phyloP scores from a whole-genome alignment of 2,888 invertebrate species.

The Sarcophaga rosellei region DNA sequence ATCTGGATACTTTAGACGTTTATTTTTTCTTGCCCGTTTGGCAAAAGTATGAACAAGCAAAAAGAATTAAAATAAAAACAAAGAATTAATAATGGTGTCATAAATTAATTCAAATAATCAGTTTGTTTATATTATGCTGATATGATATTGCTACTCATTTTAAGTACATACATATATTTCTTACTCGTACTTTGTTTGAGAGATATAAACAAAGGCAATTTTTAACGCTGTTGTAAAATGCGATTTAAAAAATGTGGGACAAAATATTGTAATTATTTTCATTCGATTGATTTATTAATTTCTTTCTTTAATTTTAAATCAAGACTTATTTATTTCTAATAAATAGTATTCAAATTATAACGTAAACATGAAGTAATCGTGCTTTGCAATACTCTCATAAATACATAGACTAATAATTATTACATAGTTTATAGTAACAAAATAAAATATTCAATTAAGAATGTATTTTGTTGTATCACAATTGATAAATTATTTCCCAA shows the following conservation, averaged over 20 bases:
- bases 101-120: constrained; percentile 77
- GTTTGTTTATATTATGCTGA: constrained; percentile 55
- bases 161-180: constrained; percentile 1
- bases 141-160: constrained; percentile 32
- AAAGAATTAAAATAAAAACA: background rate
- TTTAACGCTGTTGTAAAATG: no score
- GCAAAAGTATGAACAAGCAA: background rate
- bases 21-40: background rate
- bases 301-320: no score
- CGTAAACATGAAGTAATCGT: no score
- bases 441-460: constrained; percentile 16
- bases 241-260: no score
- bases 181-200: no score
- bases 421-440: background rate
- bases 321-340: no score
- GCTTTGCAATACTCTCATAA: constrained; percentile 21
- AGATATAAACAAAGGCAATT: no score
- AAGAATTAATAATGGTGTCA: constrained; percentile 64
- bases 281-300: background rate
- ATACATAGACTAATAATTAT: background rate
- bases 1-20: constrained; percentile 47
- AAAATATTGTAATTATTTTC: no score
- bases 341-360: no score
- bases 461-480: background rate
- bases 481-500: background rate